Conservation (phyloP, 2,888 invertebrate species). For the Choristoneura rosaceana region DNA sequence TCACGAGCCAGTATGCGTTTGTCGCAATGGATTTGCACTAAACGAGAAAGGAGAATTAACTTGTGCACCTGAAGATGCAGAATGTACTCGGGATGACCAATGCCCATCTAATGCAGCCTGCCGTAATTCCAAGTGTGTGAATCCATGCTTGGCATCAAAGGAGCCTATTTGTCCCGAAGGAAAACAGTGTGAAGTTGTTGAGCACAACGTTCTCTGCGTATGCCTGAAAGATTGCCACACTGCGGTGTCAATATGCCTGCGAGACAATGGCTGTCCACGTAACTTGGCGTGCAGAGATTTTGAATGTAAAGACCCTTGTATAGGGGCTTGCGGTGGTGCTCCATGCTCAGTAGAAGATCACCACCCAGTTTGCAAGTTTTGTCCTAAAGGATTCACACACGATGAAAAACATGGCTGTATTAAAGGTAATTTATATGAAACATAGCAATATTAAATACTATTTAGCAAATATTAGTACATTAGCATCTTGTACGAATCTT, state of each 20-base stretch:
- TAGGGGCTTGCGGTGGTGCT: constrained; percentile 93
- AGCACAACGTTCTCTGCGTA: constrained; percentile 94
- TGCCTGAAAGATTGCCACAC: constrained; percentile 95
- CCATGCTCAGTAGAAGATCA: constrained; percentile 98
- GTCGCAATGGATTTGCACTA: constrained; percentile 94
- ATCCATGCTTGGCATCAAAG: constrained; percentile 91
- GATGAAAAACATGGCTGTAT: constrained; percentile 97
- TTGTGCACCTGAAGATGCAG: constrained; percentile 92
- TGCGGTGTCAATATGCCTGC: constrained; percentile 93
- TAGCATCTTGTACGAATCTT: constrained; percentile 76
- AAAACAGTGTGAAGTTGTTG: constrained; percentile 94
- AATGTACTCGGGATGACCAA: constrained; percentile 92
- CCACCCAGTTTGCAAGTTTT: constrained; percentile 97
- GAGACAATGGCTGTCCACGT: constrained; percentile 94
- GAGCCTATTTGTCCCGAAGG: constrained; percentile 90
- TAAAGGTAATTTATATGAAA: constrained; percentile 91
- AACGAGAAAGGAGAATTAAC: constrained; percentile 95
- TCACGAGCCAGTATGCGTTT: constrained; percentile 94
- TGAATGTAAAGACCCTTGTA: constrained; percentile 96
- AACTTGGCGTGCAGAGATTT: constrained; percentile 94
- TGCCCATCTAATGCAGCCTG: constrained; percentile 95
- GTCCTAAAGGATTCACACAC: constrained; percentile 96
- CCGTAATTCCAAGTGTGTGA: constrained; percentile 92
- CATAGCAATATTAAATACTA: constrained; percentile 63
- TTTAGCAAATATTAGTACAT: constrained; percentile 69